Evolutionary conservation across 2,797 vertebrate genomes (phyloP).

Genomic region (Anguilla pacifica): DNA sequence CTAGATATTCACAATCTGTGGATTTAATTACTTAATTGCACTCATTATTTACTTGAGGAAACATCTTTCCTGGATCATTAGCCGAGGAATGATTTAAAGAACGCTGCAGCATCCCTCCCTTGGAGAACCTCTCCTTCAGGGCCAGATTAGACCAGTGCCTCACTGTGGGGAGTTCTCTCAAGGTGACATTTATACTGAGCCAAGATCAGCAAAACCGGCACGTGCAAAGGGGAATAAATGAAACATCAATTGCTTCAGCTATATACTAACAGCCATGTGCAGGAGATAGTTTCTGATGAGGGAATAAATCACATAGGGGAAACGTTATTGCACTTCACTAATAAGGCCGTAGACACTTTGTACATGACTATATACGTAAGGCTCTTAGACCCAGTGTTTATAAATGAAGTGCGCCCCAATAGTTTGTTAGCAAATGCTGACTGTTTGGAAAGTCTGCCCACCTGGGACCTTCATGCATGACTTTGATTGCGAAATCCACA

Average conservation of each 20-base stretch:
- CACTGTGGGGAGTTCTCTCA: neutral
- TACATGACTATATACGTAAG: too few species aligned
- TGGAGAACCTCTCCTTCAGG: neutral
- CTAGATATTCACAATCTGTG: neutral
- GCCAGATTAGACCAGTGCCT: neutral
- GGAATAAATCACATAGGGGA: neutral
- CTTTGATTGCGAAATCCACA: neutral
- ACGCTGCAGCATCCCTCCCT: neutral
- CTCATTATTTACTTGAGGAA: neutral
- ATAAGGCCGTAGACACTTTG: neutral
- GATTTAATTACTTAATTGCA: neutral
- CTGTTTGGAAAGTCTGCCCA: neutral
- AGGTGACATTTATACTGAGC: constrained; percentile 16
- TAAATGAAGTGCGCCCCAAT: neutral
- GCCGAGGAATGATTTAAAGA: neutral
- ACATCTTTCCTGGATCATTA: neutral
- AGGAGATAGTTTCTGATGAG: neutral
- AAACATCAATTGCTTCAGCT: neutral
- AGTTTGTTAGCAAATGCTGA: neutral
- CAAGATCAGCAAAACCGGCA: neutral
- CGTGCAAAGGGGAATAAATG: neutral
- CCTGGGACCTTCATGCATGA: constrained; percentile 3
- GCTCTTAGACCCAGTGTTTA: neutral
- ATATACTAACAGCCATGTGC: neutral
- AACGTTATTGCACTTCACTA: neutral